Evolutionary conservation across 2,797 vertebrate species (phyloP), one percentile per base, ranked within the genome.

Genomic region (Dipus sagitta): DNA sequence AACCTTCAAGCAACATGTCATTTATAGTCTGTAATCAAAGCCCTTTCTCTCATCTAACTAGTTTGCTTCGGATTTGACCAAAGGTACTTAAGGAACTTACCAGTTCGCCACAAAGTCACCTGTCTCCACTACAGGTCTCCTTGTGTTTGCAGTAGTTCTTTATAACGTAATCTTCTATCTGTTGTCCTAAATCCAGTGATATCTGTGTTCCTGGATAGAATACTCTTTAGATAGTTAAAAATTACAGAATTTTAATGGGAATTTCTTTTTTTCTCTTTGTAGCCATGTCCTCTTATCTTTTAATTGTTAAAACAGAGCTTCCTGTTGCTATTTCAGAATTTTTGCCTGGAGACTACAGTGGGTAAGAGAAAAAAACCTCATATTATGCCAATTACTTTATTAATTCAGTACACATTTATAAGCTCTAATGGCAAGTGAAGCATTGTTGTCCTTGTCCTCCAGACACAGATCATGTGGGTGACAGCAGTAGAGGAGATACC

Each of bases 251-350:
- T 97, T 72, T 92, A 88, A 95, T 87, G 91, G 72, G 20, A 97
- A 94, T 91, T 96, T 38, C 96, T 95, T 93, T 84, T 54, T 88
- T 96, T 98, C 78, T 96, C 87, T 97, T 96, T 97, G 77, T 98
- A 99, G 99, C 99, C 71, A 99, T 99, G 99, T 98, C 99, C 17
- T 99, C 99, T 80, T 99, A 99, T 96, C 98, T 99, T 98, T 98
- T 99, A 97, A 99, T 99, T 98, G 98, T 99, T 96, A 99, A 99
- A 97, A 98, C 98, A 6, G 99, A 99, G 97, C 98, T 99, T 98
- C 99, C 99, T 94, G 98, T 98, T 75, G 97, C 99, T 96, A 99
- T 99, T 96, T 97, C 94, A 10, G 98, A 98, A 95, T 98, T 99
- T 97, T 88, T 99, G 94, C 97, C 86, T 28, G 96, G 96, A 95